Conservation (phyloP, 2,888 invertebrate genomes). For the Steromphala cineraria region DNA sequence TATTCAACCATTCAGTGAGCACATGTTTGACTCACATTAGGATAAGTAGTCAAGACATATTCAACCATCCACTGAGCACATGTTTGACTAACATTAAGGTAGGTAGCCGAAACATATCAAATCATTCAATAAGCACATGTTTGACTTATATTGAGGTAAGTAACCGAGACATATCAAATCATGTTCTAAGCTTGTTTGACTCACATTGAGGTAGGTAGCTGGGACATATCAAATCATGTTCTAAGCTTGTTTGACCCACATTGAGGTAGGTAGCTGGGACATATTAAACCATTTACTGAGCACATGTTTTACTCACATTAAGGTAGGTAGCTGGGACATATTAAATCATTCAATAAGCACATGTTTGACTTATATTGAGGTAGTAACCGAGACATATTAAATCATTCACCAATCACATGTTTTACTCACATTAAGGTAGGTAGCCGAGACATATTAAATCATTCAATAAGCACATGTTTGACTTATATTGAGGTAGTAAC, state of each 20-base stretch:
- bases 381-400: too few relatives aligned
- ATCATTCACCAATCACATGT: neutral
- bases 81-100: too few relatives aligned
- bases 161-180: too few relatives aligned
- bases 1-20: constrained; percentile 45
- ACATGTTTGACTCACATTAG: constrained; percentile 56
- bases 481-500: too few relatives aligned
- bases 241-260: constrained; percentile 56
- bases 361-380: too few relatives aligned
- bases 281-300: neutral
- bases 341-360: too few relatives aligned
- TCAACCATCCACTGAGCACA: neutral
- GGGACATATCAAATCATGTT: constrained; percentile 32
- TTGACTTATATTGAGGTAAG: too few relatives aligned
- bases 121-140: too few relatives aligned
- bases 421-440: constrained; percentile 56
- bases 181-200: too few relatives aligned
- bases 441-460: constrained; percentile 31
- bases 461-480: neutral
- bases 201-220: too few relatives aligned
- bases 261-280: constrained; percentile 53
- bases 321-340: neutral
- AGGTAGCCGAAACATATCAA: neutral
- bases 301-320: neutral
- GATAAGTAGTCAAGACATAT: constrained; percentile 44